A percentile compares a stretch with the other conserved stretches of the same genome.
Evolutionary conservation across 1,140 invertebrate genomes (phyloP).

Genomic region (Drosophila miranda): DNA sequence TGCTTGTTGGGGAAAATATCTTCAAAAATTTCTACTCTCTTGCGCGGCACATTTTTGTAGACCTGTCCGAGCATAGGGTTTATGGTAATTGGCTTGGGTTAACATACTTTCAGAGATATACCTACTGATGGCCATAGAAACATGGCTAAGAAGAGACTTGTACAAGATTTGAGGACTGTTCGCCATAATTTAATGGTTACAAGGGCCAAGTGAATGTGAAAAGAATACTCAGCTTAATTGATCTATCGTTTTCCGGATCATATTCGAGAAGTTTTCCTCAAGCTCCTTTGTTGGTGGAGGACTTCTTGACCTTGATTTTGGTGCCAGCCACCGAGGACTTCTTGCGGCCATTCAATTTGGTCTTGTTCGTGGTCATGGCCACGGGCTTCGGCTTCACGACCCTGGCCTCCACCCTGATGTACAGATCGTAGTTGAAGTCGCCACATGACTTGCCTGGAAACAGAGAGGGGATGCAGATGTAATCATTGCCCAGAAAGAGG

Average conservation of each 20-base stretch:
- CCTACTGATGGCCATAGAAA: no score
- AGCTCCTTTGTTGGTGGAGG: slow-evolving; percentile 44
- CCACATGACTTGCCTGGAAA: slow-evolving; percentile 82
- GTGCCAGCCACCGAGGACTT: slow-evolving; percentile 89
- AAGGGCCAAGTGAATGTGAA: not conserved
- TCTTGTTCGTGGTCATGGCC: slow-evolving; percentile 60
- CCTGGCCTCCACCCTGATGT: slow-evolving; percentile 80
- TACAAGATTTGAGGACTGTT: no score
- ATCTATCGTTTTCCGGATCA: no score
- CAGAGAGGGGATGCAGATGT: not conserved
- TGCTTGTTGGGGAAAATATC: slow-evolving; percentile 42
- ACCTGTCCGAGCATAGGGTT: slow-evolving; percentile 3
- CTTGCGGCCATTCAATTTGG: slow-evolving; percentile 75
- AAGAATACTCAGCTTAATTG: not conserved
- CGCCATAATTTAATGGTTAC: not conserved
- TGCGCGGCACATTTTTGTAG: slow-evolving; percentile 35
- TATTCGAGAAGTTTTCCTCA: no score
- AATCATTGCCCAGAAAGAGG: no score
- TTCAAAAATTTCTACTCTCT: slow-evolving; percentile 65
- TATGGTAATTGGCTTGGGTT: slow-evolving; percentile 1
- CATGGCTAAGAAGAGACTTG: no score
- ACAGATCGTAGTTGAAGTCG: slow-evolving; percentile 83
- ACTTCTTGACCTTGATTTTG: slow-evolving; percentile 65
- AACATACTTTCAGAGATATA: no score
- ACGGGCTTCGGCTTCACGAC: slow-evolving; percentile 65